Evolutionary conservation across 2,113 vertebrate species (phyloP).

Genomic region (Acrocephalus arundinaceus): DNA sequence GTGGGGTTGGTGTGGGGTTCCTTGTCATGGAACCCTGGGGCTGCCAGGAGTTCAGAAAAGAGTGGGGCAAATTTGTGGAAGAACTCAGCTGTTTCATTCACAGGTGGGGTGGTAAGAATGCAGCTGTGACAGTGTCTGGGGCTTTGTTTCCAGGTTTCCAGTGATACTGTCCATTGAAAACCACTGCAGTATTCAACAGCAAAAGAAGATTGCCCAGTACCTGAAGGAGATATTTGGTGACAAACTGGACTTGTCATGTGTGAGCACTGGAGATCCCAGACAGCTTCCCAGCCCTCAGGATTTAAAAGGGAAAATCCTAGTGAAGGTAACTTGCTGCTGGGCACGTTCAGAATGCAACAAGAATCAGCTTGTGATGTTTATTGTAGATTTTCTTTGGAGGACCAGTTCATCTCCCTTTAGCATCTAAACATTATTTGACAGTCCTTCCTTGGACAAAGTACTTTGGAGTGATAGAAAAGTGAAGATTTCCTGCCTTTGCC

Average conservation of each 20-base stretch:
- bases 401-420: neutral
- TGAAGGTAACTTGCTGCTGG: constrained; percentile 83
- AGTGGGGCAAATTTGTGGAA: neutral
- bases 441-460: neutral
- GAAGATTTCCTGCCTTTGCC: neutral
- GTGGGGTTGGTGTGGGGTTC: neutral
- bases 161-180: constrained; percentile 96
- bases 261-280: constrained; percentile 79
- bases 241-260: constrained; percentile 86
- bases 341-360: neutral
- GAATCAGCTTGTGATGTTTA: neutral
- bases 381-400: neutral
- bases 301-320: constrained; percentile 92
- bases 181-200: constrained; percentile 94
- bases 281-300: constrained; percentile 90
- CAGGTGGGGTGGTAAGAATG: neutral
- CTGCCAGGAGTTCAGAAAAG: neutral
- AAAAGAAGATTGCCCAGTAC: constrained; percentile 94
- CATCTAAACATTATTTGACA: neutral
- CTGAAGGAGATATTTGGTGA: constrained; percentile 90
- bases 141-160: constrained; percentile 79
- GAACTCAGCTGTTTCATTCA: neutral
- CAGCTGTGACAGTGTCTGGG: neutral
- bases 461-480: neutral
- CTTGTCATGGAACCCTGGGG: neutral